A percentile compares a stretch with the other conserved stretches of the same genome.
Evolutionary conservation across 2,113 vertebrate species (phyloP).

Genomic region (Phodopus roborovskii): DNA sequence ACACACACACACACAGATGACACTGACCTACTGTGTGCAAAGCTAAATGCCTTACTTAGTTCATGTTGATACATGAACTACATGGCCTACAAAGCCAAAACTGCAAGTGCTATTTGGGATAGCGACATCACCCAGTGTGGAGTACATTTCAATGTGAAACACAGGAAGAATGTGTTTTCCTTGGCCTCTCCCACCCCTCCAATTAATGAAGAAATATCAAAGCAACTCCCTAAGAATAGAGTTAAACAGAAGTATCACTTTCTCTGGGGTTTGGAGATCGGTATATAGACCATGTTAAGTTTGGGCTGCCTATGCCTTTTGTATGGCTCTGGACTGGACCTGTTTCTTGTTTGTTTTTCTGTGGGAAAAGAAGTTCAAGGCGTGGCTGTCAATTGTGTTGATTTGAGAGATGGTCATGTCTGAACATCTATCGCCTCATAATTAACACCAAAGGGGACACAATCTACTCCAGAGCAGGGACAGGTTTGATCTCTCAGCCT

Average conservation of each 20-base stretch:
- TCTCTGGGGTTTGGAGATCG: not conserved
- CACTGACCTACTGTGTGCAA: not conserved
- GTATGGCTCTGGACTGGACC: not conserved
- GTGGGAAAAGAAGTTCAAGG: not conserved
- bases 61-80: not conserved
- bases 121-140: not conserved
- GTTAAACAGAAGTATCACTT: not conserved
- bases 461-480: not conserved
- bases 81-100: not conserved
- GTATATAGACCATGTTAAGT: not conserved
- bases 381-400: not conserved
- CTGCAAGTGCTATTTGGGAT: not conserved
- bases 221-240: not conserved
- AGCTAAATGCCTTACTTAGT: not conserved
- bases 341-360: not conserved
- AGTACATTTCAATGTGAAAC: not conserved
- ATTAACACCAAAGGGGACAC: not conserved
- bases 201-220: not conserved
- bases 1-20: not conserved
- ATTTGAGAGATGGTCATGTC: not conserved
- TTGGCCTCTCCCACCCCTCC: not conserved
- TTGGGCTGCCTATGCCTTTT: not conserved
- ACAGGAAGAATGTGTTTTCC: not conserved
- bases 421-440: not conserved
- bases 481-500: fast-evolving